phyloP scores from a whole-genome alignment of 2,113 vertebrate species.

The Dinomys branickii region DNA sequence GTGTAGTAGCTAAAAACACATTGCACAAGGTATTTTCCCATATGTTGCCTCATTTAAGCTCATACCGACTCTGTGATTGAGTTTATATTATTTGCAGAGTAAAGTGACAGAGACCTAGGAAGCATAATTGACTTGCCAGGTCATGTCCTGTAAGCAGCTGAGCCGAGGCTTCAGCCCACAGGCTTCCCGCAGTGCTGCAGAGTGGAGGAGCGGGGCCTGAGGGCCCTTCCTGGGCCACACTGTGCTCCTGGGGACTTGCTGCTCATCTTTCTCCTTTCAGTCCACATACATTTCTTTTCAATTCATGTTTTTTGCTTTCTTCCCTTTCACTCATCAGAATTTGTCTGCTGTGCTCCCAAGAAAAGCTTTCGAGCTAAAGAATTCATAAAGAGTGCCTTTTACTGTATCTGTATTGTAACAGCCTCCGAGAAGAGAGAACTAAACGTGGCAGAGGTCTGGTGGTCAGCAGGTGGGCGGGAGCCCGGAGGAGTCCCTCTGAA shows the following conservation, averaged over 20 bases:
- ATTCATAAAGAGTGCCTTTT: neutral
- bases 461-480: neutral
- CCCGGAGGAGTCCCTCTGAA: neutral
- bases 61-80: neutral
- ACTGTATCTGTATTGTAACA: neutral
- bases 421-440: neutral
- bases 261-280: neutral
- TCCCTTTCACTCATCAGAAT: neutral
- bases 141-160: neutral
- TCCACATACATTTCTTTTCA: neutral
- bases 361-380: neutral
- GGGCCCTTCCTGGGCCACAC: rapidly evolving
- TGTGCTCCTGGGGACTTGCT: neutral
- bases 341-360: neutral
- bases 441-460: neutral
- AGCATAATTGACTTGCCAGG: neutral
- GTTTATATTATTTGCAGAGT: slow-evolving; percentile 58
- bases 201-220: too few species aligned
- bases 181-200: neutral
- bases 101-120: slow-evolving; percentile 25
- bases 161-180: neutral
- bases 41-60: slow-evolving; percentile 46
- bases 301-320: neutral
- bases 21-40: slow-evolving; percentile 47
- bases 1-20: slow-evolving; percentile 14